phyloP scores from a whole-genome alignment of 2,888 invertebrate species.

The Spodoptera exigua region DNA sequence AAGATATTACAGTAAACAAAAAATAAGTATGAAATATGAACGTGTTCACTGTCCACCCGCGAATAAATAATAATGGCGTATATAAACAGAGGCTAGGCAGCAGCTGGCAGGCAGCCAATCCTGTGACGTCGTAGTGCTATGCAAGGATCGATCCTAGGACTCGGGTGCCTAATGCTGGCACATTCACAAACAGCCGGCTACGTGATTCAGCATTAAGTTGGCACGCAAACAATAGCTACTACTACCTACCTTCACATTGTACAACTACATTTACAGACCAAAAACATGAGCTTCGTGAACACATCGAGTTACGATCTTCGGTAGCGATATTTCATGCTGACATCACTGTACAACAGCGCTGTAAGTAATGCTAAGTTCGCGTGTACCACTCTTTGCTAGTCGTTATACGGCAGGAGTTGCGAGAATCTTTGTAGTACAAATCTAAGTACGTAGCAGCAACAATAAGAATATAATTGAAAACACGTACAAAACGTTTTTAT shows the following conservation, averaged over 20 bases:
- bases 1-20: neutral
- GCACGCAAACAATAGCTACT: constrained; percentile 44
- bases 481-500: constrained; percentile 30
- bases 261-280: constrained; percentile 27
- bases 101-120: constrained; percentile 68
- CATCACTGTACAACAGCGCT: constrained; percentile 46
- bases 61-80: constrained; percentile 42
- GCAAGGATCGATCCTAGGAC: constrained; percentile 63
- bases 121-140: constrained; percentile 61
- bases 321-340: constrained; percentile 35
- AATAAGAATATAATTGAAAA: constrained; percentile 34
- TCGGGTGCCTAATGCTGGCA: constrained; percentile 50
- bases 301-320: constrained; percentile 41
- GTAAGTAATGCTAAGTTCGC: constrained; percentile 67
- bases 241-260: constrained; percentile 20
- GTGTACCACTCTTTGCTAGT: constrained; percentile 64
- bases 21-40: constrained; percentile 9
- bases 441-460: constrained; percentile 29
- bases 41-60: constrained; percentile 5
- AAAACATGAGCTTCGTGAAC: constrained; percentile 43
- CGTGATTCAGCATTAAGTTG: constrained; percentile 48
- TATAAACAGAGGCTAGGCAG: constrained; percentile 53
- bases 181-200: constrained; percentile 50
- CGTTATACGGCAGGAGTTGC: constrained; percentile 59
- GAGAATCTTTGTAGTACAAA: constrained; percentile 57